A percentile compares a stretch with the other conserved stretches of the same genome.
Evolutionary conservation across 2,888 invertebrate genomes (phyloP).

Genomic region (Coenonympha glycerion): DNA sequence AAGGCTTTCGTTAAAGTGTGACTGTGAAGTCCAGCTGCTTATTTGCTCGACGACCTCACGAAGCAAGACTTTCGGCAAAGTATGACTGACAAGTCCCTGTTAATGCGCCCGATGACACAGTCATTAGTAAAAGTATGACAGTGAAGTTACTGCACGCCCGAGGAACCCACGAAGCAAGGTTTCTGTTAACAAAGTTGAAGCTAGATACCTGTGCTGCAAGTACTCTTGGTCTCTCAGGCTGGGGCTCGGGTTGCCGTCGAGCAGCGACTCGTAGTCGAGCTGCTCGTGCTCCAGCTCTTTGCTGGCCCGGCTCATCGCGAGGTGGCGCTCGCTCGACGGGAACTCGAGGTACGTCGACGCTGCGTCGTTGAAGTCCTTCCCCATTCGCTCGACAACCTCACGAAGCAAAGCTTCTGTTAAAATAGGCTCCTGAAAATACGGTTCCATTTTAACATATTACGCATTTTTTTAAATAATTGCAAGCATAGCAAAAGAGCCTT

Average conservation of each 20-base stretch:
- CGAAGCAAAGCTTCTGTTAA: conserved; percentile 83
- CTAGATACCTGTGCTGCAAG: conserved; percentile 86
- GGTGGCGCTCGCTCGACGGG: conserved; percentile 66
- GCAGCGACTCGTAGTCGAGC: conserved; percentile 83
- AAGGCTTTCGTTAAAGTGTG: too few relatives aligned
- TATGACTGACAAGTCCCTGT: too few relatives aligned
- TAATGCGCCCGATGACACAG: too few relatives aligned
- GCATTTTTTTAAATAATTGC: too few relatives aligned
- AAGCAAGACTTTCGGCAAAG: too few relatives aligned
- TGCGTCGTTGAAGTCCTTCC: conserved; percentile 81
- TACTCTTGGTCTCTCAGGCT: conserved; percentile 92
- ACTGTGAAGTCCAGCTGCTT: too few relatives aligned
- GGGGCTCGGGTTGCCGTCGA: conserved; percentile 82
- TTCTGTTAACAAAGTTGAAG: too few relatives aligned
- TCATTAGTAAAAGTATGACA: too few relatives aligned
- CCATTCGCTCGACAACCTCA: conserved; percentile 86
- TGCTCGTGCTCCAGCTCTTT: conserved; percentile 77
- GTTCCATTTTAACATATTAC: neutral
- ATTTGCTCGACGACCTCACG: conserved; percentile 87
- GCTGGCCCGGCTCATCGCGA: conserved; percentile 72
- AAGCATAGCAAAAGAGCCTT: too few relatives aligned
- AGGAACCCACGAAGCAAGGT: too few relatives aligned
- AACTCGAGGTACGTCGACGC: conserved; percentile 80
- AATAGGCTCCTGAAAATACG: conserved; percentile 71
- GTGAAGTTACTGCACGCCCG: conserved; percentile 77